These are phyloP conservation scores for Zhuqinia jingwanae DNA, from an alignment of 2,888 invertebrate genomes.

Conservation along the genomic window DNA sequence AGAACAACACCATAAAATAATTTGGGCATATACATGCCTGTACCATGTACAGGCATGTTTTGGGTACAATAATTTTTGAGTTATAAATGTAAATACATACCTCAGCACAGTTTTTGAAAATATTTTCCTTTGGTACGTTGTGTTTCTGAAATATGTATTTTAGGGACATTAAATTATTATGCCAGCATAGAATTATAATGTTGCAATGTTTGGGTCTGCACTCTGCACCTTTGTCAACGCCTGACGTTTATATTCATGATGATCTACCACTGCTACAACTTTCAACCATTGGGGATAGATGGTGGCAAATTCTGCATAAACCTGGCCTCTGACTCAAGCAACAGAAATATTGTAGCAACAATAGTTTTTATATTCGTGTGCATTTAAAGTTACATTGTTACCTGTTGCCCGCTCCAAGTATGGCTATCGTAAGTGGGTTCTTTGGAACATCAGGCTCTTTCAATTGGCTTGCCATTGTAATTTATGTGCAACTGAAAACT, in stretches of 20 bases:
- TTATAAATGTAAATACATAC: too few relatives aligned
- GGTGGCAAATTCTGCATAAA: conserved; percentile 74
- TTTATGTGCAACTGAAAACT: too few relatives aligned
- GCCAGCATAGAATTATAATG: background rate
- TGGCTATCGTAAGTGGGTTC: conserved; percentile 76
- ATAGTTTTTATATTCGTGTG: too few relatives aligned
- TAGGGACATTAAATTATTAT: background rate
- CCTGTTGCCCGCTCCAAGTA: conserved; percentile 78
- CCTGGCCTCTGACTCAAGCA: conserved; percentile 69
- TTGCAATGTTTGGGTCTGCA: too few relatives aligned
- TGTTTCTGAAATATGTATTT: conserved; percentile 68
- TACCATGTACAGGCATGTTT: too few relatives aligned
- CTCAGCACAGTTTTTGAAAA: conserved; percentile 72
- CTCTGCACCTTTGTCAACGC: conserved; percentile 71
- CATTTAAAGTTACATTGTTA: too few relatives aligned
- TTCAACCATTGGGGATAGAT: conserved; percentile 76
- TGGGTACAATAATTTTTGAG: too few relatives aligned
- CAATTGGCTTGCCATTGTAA: conserved; percentile 39
- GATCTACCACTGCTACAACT: conserved; percentile 78
- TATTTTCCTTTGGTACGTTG: conserved; percentile 74
- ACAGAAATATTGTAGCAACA: too few relatives aligned
- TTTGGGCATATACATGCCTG: too few relatives aligned
- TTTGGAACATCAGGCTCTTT: conserved; percentile 54
- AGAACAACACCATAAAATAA: too few relatives aligned
- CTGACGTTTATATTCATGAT: conserved; percentile 73